Percentiles rank a stretch among this genome's conserved stretches.
Conservation (phyloP, 2,888 invertebrate species). For the Fissipunctia ypsillon region DNA sequence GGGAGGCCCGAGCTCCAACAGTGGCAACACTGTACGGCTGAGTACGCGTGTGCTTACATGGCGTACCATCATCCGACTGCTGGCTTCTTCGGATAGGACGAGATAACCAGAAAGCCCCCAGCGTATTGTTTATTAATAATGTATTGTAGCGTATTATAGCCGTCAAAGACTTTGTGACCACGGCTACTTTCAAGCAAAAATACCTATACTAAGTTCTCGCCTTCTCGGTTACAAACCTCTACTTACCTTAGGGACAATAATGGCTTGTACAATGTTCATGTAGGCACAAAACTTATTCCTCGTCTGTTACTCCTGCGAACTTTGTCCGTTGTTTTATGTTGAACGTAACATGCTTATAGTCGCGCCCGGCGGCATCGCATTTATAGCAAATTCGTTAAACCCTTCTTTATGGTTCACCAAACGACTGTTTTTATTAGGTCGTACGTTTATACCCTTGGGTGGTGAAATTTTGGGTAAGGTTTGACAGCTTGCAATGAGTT, state of each 20-base stretch:
- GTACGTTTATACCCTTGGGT: conserved; percentile 52
- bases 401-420: conserved; percentile 62
- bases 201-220: too few relatives aligned
- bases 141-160: background rate
- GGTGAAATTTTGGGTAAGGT: conserved; percentile 32
- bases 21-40: background rate
- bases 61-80: background rate
- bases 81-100: background rate
- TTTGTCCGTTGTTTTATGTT: conserved; percentile 68
- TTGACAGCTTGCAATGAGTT: conserved; percentile 2
- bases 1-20: background rate
- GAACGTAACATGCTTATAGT: conserved; percentile 75
- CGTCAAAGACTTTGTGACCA: background rate
- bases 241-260: background rate
- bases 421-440: conserved; percentile 66
- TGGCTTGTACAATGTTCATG: background rate
- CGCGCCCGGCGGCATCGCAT: conserved; percentile 62
- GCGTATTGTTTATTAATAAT: background rate
- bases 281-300: conserved; percentile 21
- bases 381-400: conserved; percentile 69
- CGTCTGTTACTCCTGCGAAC: conserved; percentile 35
- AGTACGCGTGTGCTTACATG: background rate
- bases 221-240: background rate
- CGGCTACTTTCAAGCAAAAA: background rate
- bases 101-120: background rate